phyloP scores from a whole-genome alignment of 2,113 vertebrate genomes.

The Jaculus jaculus region DNA sequence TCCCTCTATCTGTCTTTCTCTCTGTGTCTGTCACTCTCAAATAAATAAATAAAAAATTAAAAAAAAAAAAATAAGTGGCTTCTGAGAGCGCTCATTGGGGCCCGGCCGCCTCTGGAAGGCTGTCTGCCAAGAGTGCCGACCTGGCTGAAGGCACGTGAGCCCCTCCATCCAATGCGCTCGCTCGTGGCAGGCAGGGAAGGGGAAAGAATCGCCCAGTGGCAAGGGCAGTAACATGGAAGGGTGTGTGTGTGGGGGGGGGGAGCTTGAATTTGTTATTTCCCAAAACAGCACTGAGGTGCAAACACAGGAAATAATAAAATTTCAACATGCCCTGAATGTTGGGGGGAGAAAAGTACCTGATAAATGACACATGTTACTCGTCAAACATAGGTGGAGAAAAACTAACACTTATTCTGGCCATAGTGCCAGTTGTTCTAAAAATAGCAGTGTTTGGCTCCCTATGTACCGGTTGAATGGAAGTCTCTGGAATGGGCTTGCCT shows the following conservation, averaged over 20 bases:
- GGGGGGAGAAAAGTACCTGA: background rate
- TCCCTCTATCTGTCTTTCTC: too few relatives aligned
- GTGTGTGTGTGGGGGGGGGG: too few relatives aligned
- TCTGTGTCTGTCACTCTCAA: too few relatives aligned
- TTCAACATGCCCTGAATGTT: background rate
- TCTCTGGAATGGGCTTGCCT: background rate
- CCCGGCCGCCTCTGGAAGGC: background rate
- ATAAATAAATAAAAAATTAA: too few relatives aligned
- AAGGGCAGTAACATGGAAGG: background rate
- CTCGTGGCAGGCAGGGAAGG: background rate
- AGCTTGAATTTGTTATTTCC: background rate
- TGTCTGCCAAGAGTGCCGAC: background rate
- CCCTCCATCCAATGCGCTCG: background rate
- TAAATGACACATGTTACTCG: background rate
- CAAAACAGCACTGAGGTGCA: background rate
- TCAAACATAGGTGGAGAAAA: background rate
- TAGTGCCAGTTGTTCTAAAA: background rate
- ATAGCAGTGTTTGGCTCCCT: background rate
- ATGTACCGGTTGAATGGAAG: background rate
- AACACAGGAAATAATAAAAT: background rate
- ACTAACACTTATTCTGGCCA: background rate
- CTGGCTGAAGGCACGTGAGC: background rate
- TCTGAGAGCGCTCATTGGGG: background rate
- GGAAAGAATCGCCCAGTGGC: background rate
- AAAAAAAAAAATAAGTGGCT: background rate